Evolutionary conservation across 2,888 invertebrate species (phyloP).

Genomic region (Hyposoter dolosus): DNA sequence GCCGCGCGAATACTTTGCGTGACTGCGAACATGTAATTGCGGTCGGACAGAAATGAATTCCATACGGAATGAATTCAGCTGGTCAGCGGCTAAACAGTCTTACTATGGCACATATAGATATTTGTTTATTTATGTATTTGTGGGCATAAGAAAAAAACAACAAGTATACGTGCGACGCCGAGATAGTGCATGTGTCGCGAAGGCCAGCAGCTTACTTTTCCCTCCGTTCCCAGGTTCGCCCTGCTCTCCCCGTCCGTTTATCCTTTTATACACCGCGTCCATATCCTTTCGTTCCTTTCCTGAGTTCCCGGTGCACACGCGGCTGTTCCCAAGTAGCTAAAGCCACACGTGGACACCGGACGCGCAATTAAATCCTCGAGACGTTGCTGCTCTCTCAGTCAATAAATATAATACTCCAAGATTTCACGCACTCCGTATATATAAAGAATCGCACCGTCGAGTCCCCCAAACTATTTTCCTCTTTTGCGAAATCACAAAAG

Average conservation of each 20-base stretch:
- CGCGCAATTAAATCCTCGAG: constrained; percentile 55
- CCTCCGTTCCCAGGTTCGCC: constrained; percentile 76
- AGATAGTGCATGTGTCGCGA: constrained; percentile 75
- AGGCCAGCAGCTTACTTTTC: constrained; percentile 81
- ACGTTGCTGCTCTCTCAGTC: background rate
- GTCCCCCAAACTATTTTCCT: background rate
- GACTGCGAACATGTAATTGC: constrained; percentile 66
- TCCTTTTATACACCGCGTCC: constrained; percentile 40
- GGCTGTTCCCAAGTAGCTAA: constrained; percentile 43
- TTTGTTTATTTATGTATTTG: constrained; percentile 12
- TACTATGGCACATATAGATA: constrained; percentile 43
- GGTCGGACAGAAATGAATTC: constrained; percentile 66
- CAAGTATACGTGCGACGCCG: background rate
- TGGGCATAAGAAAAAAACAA: background rate
- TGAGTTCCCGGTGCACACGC: constrained; percentile 38
- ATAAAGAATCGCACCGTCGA: background rate
- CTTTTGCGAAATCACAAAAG: background rate
- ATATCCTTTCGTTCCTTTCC: constrained; percentile 65
- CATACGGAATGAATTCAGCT: constrained; percentile 66
- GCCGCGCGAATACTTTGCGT: constrained; percentile 61
- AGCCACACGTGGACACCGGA: constrained; percentile 56
- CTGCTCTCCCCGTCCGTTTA: constrained; percentile 45
- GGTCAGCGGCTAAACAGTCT: constrained; percentile 55
- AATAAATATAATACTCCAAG: constrained; percentile 1
- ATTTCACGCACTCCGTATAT: background rate